Percentiles rank a stretch among this genome's conserved stretches.
phyloP scores from a whole-genome alignment of 2,113 vertebrate genomes.

The Lycaon pictus region DNA sequence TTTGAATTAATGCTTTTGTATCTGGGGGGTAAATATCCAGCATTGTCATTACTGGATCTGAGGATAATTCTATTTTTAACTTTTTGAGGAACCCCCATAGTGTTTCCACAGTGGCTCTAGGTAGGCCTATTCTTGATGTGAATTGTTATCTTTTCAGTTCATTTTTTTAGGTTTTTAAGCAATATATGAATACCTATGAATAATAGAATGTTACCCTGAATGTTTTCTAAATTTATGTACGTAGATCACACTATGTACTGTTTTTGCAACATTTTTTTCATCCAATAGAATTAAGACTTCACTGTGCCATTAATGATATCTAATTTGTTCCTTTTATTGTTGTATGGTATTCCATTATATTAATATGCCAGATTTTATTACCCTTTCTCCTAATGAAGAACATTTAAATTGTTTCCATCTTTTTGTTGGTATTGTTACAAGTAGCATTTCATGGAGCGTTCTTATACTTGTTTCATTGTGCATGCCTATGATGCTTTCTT shows the following conservation, averaged over 20 bases:
- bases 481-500: not conserved
- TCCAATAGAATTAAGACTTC: not conserved
- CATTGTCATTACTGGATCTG: not conserved
- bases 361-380: not conserved
- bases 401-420: not conserved
- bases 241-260: not conserved
- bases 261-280: not conserved
- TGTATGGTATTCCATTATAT: not conserved
- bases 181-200: not conserved
- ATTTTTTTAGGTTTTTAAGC: not conserved
- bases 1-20: not conserved
- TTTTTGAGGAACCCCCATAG: not conserved
- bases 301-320: not conserved
- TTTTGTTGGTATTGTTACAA: constrained; percentile 1
- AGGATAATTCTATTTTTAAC: not conserved
- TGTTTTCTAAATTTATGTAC: constrained; percentile 20
- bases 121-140: not conserved
- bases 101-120: not conserved
- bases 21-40: not conserved
- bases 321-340: not conserved
- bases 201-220: not conserved
- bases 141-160: not conserved
- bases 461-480: not conserved
- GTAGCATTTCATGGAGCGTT: not conserved
- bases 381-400: constrained; percentile 4